Percentiles rank a stretch among this genome's conserved stretches.
Conservation (phyloP, 2,797 vertebrate genomes). For the Paedocypris micromegethes region DNA sequence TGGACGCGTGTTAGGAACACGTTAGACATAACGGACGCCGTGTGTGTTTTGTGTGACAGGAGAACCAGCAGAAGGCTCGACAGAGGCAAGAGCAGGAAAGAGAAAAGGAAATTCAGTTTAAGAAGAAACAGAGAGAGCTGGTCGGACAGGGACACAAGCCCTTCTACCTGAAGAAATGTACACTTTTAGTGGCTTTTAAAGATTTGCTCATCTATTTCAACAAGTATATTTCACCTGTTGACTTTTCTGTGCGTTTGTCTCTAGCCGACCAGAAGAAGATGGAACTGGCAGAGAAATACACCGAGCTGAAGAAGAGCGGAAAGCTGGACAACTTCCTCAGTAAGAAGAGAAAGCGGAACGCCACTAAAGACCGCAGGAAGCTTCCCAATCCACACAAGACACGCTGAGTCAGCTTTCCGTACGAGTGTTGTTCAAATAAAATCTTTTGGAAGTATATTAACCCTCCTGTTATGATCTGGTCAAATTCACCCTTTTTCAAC, state of each 20-base stretch:
- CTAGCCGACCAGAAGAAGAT: conserved; percentile 82
- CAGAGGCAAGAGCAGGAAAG: conserved; percentile 64
- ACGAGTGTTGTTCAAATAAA: too few species aligned
- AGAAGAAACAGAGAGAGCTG: conserved; percentile 73
- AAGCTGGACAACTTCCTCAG: conserved; percentile 88
- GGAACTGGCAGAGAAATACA: conserved; percentile 82
- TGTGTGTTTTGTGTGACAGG: conserved; percentile 58
- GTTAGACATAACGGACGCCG: too few species aligned
- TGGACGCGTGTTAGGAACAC: too few species aligned
- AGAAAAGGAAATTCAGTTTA: conserved; percentile 74
- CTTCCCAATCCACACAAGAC: conserved; percentile 68
- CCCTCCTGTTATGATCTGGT: too few species aligned
- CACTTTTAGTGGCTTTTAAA: conserved; percentile 43
- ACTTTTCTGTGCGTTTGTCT: not conserved
- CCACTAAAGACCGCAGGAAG: conserved; percentile 81
- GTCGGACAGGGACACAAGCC: conserved; percentile 78
- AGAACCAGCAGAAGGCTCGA: conserved; percentile 79
- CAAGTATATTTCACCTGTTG: not conserved
- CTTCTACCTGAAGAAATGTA: conserved; percentile 88
- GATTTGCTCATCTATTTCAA: not conserved
- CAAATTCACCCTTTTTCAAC: too few species aligned
- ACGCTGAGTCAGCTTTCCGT: not conserved
- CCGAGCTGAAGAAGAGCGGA: conserved; percentile 82
- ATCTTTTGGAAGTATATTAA: too few species aligned
- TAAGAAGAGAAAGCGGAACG: conserved; percentile 90